Evolutionary conservation across 2,113 vertebrate species (phyloP).

Genomic region (Rhegmatorhina hoffmannsi): DNA sequence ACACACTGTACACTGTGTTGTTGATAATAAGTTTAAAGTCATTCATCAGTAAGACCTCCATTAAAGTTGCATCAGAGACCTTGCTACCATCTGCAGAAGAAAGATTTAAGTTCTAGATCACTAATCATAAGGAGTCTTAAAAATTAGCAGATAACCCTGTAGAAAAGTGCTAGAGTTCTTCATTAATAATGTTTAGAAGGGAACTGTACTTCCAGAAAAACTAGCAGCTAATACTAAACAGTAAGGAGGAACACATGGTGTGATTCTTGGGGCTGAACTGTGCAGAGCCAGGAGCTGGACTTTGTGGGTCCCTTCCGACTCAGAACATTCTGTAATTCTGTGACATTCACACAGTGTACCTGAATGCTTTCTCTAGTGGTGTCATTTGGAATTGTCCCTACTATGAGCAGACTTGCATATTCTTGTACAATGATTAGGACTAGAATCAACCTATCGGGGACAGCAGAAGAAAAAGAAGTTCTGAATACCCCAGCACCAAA

Average conservation of each 20-base stretch:
- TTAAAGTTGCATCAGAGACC: conserved; percentile 78
- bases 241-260: neutral
- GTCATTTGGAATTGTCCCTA: neutral
- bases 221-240: neutral
- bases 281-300: neutral
- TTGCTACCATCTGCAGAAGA: conserved; percentile 81
- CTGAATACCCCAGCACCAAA: neutral
- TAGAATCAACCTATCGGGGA: neutral
- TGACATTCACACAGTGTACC: neutral
- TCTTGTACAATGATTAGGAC: neutral
- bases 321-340: neutral
- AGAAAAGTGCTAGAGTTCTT: neutral
- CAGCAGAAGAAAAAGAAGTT: neutral
- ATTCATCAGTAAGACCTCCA: conserved; percentile 83
- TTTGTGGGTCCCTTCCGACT: neutral
- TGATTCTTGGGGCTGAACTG: neutral
- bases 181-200: neutral
- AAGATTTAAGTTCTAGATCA: neutral
- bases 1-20: conserved; percentile 72
- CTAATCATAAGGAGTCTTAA: neutral
- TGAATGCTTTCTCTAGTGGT: neutral
- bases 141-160: neutral
- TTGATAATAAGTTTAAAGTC: conserved; percentile 90
- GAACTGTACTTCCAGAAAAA: neutral
- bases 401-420: neutral